Evolutionary conservation across 2,888 invertebrate species (phyloP).

Genomic region (Julus scandinavius): DNA sequence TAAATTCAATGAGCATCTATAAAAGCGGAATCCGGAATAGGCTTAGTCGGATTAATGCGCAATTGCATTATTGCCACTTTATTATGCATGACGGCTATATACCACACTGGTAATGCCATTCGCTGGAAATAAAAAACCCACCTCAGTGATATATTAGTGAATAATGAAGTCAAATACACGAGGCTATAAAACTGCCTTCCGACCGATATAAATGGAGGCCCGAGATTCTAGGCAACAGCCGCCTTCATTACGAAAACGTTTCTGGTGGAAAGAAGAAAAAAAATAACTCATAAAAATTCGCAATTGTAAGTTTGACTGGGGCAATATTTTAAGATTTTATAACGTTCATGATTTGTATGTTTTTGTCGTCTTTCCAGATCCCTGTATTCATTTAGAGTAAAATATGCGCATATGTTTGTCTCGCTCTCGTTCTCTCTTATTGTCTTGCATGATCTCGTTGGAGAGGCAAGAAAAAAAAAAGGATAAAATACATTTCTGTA

Average conservation of each 20-base stretch:
- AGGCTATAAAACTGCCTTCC: constrained; percentile 1
- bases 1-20: not conserved
- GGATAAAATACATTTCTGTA: constrained; percentile 47
- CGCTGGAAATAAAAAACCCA: constrained; percentile 8
- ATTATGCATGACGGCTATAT: constrained; percentile 23
- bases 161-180: constrained; percentile 42
- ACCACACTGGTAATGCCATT: not conserved
- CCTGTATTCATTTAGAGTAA: constrained; percentile 45
- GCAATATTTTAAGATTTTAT: constrained; percentile 42
- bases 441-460: constrained; percentile 45
- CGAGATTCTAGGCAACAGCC: not conserved
- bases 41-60: constrained; percentile 8
- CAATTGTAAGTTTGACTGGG: constrained; percentile 48
- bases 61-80: constrained; percentile 23
- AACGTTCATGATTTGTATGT: constrained; percentile 50
- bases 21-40: not conserved
- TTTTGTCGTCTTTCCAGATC: constrained; percentile 14
- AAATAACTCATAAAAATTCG: constrained; percentile 43
- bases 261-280: not conserved
- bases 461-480: constrained; percentile 32
- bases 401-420: constrained; percentile 50
- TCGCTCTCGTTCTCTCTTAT: constrained; percentile 35
- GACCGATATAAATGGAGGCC: not conserved
- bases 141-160: constrained; percentile 32
- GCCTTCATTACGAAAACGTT: constrained; percentile 33